Percentiles rank a stretch among this genome's conserved stretches.
Conservation (phyloP, 1,140 invertebrate species). For the Euura saliciscinereae region DNA sequence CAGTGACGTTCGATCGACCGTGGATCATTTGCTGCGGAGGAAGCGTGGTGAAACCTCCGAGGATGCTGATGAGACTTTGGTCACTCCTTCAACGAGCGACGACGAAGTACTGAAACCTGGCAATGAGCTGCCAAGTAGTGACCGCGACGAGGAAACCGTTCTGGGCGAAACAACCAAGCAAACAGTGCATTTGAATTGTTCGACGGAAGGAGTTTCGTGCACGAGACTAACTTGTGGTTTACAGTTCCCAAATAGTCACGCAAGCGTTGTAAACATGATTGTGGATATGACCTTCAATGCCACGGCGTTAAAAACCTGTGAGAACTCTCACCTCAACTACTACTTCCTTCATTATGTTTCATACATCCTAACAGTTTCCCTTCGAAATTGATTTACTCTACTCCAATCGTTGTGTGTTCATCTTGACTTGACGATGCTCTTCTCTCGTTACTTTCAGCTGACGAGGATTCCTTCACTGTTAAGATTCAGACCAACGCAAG, state of each 20-base stretch:
- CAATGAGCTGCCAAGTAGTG: too few relatives aligned
- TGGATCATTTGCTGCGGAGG: too few relatives aligned
- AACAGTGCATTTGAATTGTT: slow-evolving; percentile 36
- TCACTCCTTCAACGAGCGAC: too few relatives aligned
- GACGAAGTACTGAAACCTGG: too few relatives aligned
- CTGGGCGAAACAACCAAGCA: too few relatives aligned
- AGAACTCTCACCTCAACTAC: too few relatives aligned
- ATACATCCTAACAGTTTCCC: too few relatives aligned
- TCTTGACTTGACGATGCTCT: not conserved
- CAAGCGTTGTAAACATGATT: slow-evolving; percentile 30
- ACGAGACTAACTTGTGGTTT: slow-evolving; percentile 31
- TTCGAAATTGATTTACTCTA: not conserved
- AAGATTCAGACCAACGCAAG: not conserved
- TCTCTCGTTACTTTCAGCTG: not conserved
- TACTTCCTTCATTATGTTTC: too few relatives aligned
- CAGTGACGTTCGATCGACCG: not conserved
- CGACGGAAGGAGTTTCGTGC: slow-evolving; percentile 27
- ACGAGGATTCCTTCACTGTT: not conserved
- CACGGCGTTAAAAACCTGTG: slow-evolving; percentile 11
- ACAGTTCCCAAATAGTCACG: slow-evolving; percentile 24
- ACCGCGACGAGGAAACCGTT: not conserved
- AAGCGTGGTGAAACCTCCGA: too few relatives aligned
- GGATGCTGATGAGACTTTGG: too few relatives aligned
- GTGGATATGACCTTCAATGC: slow-evolving; percentile 32
- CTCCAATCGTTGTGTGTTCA: not conserved